Base-by-base conservation (phyloP, 2,888 invertebrate species). In the Lingula anatina region DNA sequence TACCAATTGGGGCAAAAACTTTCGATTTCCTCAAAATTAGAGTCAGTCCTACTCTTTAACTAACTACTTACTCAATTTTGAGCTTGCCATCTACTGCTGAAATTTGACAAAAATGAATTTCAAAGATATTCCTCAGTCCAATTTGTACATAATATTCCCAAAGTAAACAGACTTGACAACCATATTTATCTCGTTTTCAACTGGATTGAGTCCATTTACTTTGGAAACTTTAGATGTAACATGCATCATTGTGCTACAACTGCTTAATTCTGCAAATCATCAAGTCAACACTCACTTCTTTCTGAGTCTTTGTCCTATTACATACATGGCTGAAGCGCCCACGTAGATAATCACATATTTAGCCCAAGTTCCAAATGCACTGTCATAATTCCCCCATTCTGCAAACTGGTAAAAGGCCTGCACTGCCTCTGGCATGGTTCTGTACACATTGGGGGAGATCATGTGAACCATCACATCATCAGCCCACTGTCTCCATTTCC, bases 341-440 rank as follows among this genome's bases (percentile, higher is more conserved):
- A 90, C 85, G 71, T 96, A 92, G 0, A 97, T 86, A 78, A 96
- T 90, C 31, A 93, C 73, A 42, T 83, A 78, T 56, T 90, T 83
- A 75, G 96, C 94, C 87, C 90, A 89, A 0, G 81, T 70, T 0
- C 91, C 87, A 73, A 97, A 97, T 62, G 88, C 84, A 49, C 87
- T 83, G 49, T 88, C 85, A 97, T 97, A 99, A 54, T 89, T 87
- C 0, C 96, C 97, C 9, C 87, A 88, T 62, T 89, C 81, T 3
- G 93, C 90, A 78, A 97, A 97, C 88, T 94, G 93, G 59, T 86
- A 84, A 77, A 99, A 97, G 0, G 97, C 89, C 72, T 92, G 87
- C 23, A 92, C 76, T 0, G 97, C 85, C 79, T 99, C 97, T 0
- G 80, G 78, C 0, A 83, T 77, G 0, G 90, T 90, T 50, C 95